These are phyloP conservation scores for Corythornis madagascariensis DNA, from an alignment of 2,113 vertebrate genomes.

Conservation along the genomic window DNA sequence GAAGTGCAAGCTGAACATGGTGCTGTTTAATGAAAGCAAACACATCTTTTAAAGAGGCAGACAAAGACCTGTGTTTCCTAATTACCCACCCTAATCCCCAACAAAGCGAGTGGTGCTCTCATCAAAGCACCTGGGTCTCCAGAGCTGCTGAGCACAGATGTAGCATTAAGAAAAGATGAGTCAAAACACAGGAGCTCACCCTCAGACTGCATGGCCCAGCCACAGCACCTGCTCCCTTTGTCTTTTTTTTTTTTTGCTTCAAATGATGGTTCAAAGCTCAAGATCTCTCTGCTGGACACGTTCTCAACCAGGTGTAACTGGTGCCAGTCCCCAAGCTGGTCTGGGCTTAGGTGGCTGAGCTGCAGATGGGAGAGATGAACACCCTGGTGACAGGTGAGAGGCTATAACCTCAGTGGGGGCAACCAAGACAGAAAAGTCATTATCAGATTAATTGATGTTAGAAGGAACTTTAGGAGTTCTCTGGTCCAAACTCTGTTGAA, in stretches of 20 bases:
- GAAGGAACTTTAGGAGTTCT: neutral
- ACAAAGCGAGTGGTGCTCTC: neutral
- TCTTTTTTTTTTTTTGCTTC: neutral
- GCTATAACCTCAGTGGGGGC: neutral
- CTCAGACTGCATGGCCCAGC: neutral
- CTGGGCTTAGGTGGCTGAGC: neutral
- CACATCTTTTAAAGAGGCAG: neutral
- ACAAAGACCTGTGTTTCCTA: neutral
- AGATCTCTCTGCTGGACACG: neutral
- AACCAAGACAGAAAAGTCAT: neutral
- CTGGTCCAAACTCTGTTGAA: neutral
- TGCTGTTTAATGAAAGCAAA: neutral
- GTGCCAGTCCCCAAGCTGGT: neutral
- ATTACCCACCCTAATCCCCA: neutral
- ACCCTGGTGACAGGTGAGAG: neutral
- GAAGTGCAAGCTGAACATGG: neutral
- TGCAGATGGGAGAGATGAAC: neutral
- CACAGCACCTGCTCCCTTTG: neutral
- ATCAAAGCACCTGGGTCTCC: neutral
- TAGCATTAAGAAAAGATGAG: neutral
- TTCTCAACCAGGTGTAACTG: neutral
- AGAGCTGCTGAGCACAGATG: neutral
- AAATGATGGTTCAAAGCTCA: neutral
- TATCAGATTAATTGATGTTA: neutral
- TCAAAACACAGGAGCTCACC: neutral